A percentile compares a stretch with the other conserved stretches of the same genome.
Evolutionary conservation across 2,888 invertebrate species (phyloP).

Genomic region (Frankliniella intonsa): DNA sequence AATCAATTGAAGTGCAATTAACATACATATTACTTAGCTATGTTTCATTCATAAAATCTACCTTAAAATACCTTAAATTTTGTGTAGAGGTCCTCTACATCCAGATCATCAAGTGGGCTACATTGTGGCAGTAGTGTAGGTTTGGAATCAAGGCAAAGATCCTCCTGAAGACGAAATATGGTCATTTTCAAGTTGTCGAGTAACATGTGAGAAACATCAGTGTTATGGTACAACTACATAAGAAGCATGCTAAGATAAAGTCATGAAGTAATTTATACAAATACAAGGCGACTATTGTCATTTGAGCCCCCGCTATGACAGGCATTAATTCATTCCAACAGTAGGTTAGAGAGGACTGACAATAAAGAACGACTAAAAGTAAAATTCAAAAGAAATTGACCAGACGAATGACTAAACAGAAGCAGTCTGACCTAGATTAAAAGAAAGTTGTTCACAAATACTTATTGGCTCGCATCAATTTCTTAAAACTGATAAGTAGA

Average conservation of each 20-base stretch:
- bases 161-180: conserved; percentile 53
- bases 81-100: conserved; percentile 89
- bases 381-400: neutral
- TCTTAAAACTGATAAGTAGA: neutral
- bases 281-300: neutral
- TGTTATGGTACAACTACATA: neutral
- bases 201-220: neutral
- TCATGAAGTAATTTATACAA: neutral
- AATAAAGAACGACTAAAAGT: neutral
- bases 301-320: neutral
- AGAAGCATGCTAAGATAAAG: neutral
- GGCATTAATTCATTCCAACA: conserved; percentile 9
- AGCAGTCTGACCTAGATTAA: neutral
- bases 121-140: neutral
- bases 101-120: conserved; percentile 67
- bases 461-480: neutral
- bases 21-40: neutral
- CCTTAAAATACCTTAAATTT: conserved; percentile 78
- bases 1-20: conserved; percentile 31
- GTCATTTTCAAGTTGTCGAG: neutral
- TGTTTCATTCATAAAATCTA: neutral
- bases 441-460: neutral
- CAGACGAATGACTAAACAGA: neutral
- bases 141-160: conserved; percentile 47
- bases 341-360: neutral